These are phyloP conservation scores for Nineta flava DNA, from an alignment of 2,888 invertebrate species.

Conservation along the genomic window DNA sequence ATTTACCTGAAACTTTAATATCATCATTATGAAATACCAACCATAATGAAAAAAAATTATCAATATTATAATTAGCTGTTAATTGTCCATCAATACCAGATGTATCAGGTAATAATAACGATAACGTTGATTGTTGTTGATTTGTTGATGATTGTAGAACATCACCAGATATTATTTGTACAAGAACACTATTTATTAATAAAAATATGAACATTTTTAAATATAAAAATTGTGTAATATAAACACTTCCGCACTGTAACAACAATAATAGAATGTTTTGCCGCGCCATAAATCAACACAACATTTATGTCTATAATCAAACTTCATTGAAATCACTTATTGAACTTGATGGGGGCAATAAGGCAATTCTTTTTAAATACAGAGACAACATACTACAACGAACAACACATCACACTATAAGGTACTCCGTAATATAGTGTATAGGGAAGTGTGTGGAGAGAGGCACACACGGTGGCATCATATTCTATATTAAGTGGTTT, in stretches of 20 bases:
- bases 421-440: too few species aligned
- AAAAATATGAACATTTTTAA: neutral
- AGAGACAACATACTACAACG: too few species aligned
- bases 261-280: neutral
- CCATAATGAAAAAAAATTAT: constrained; percentile 35
- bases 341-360: neutral
- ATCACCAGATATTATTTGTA: neutral
- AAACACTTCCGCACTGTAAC: neutral
- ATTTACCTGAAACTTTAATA: constrained; percentile 29
- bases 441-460: neutral
- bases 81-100: constrained; percentile 32
- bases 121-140: neutral
- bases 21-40: constrained; percentile 34
- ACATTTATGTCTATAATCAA: neutral
- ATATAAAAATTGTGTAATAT: neutral
- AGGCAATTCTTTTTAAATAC: neutral
- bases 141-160: neutral
- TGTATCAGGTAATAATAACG: constrained; percentile 25
- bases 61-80: constrained; percentile 30
- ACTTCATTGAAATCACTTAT: neutral
- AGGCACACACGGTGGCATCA: neutral
- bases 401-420: too few species aligned
- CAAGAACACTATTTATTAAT: neutral
- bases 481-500: too few species aligned
- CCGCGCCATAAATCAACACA: neutral